Evolutionary conservation across 1,140 invertebrate genomes (phyloP), one percentile per base, ranked within the genome.

Genomic region (Anoplolepis gracilipes): DNA sequence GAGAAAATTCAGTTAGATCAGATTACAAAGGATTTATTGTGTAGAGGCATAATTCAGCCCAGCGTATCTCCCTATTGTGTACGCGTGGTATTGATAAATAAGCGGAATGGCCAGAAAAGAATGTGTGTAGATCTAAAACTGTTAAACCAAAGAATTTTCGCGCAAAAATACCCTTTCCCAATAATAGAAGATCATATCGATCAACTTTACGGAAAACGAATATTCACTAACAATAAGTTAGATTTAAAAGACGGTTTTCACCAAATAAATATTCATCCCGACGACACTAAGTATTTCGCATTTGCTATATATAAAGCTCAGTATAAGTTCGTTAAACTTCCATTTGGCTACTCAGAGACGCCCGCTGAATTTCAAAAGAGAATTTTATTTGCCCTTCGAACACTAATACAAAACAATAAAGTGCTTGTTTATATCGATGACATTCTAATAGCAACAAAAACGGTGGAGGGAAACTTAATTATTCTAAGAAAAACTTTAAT

Each of bases 151-250:
- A 13, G 25, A 0, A 19, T 69, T 19, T 46, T 1, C 28, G 42
- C 6, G 1, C 42, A 69, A 19, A 69, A 49, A 64, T 77, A 25
- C 64, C 75, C 59, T 0, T 77, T 64, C 11, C 39, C 75, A 1
- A 30, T 77, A 8, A 46, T 64, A 1, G 59, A 77, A 39, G 7
- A 39, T 13, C 49, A 36, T 7, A 0, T 75, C 2, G 55, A 75
- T 59, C 1, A 39, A 2, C 22, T 75, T 4, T 0, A 36, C 0
- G 6, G 7, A 4, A 33, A 59, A 75, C 2, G 3, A 13, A 28
- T 67, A 19, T 81, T 69, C 11, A 69, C 64, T 3, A 81, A 81
- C 11, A 69, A 53, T 3, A 81, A 81, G 28, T 39, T 81, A 8
- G 33, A 81, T 33, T 7, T 64, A 4, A 25, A 19, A 0, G 39